Conservation (phyloP, 2,888 invertebrate genomes). For the Scaptomyza parva region DNA sequence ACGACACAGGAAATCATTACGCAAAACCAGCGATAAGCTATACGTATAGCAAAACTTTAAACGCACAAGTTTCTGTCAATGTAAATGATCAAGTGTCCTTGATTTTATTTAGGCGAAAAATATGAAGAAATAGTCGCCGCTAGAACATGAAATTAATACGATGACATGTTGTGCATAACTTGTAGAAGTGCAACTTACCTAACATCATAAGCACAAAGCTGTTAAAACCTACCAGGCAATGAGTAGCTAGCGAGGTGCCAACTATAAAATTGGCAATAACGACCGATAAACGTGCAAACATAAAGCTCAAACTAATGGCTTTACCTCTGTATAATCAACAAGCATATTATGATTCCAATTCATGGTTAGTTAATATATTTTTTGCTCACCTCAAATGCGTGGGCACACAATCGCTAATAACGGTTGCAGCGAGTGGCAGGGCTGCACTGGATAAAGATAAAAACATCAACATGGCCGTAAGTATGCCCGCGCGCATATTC, state of each 20-base stretch:
- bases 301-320: slow-evolving; percentile 16
- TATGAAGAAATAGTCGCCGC: slow-evolving; percentile 1
- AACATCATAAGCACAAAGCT: not conserved
- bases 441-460: slow-evolving; percentile 11
- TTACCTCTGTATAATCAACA: slow-evolving; percentile 34
- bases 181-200: slow-evolving; percentile 23
- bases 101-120: not conserved
- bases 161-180: not conserved
- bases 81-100: not conserved
- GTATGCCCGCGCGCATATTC: not conserved
- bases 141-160: not conserved
- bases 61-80: not conserved
- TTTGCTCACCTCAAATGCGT: slow-evolving; percentile 54
- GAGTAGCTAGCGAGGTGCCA: slow-evolving; percentile 16
- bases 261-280: slow-evolving; percentile 29
- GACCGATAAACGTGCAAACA: slow-evolving; percentile 26
- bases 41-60: too few species aligned
- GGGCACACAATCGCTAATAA: slow-evolving; percentile 49
- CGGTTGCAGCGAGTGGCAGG: slow-evolving; percentile 15
- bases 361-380: not conserved
- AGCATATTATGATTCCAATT: not conserved
- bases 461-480: slow-evolving; percentile 23
- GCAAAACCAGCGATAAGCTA: too few species aligned
- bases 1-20: too few species aligned
- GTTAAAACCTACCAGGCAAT: slow-evolving; percentile 43